phyloP scores from a whole-genome alignment of 2,888 invertebrate species.

The Drosophila algonquin region DNA sequence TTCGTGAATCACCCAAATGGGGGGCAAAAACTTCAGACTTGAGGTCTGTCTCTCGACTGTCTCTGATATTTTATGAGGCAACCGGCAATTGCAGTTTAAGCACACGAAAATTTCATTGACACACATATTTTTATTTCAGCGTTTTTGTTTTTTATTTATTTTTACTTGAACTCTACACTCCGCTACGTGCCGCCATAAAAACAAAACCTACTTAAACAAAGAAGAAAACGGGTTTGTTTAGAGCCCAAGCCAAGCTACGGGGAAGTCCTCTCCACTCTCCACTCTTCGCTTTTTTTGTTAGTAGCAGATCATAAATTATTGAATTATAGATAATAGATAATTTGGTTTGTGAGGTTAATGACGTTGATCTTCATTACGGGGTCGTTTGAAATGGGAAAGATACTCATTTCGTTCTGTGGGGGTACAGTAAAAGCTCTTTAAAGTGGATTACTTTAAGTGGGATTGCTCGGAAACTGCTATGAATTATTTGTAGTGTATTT shows the following conservation, averaged over 20 bases:
- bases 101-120: slow-evolving; percentile 72
- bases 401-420: no score
- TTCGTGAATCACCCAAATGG: slow-evolving; percentile 57
- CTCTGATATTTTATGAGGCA: slow-evolving; percentile 30
- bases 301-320: neutral
- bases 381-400: no score
- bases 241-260: slow-evolving; percentile 9
- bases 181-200: neutral
- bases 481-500: neutral
- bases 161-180: slow-evolving; percentile 9
- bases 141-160: slow-evolving; percentile 20
- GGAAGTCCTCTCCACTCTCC: slow-evolving; percentile 17
- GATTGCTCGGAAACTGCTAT: neutral
- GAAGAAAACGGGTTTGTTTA: slow-evolving; percentile 35
- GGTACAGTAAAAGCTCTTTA: neutral
- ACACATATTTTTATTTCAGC: slow-evolving; percentile 49
- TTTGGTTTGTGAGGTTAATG: slow-evolving; percentile 1
- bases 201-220: neutral
- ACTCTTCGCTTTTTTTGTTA: no score
- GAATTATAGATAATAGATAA: neutral
- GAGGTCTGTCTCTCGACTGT: neutral
- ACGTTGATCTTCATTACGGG: neutral
- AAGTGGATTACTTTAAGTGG: no score
- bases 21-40: slow-evolving; percentile 9
- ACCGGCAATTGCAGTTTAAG: slow-evolving; percentile 58